Evolutionary conservation across 2,797 vertebrate species (phyloP), one percentile per base, ranked within the genome.

Genomic region (Manis crassicaudata): DNA sequence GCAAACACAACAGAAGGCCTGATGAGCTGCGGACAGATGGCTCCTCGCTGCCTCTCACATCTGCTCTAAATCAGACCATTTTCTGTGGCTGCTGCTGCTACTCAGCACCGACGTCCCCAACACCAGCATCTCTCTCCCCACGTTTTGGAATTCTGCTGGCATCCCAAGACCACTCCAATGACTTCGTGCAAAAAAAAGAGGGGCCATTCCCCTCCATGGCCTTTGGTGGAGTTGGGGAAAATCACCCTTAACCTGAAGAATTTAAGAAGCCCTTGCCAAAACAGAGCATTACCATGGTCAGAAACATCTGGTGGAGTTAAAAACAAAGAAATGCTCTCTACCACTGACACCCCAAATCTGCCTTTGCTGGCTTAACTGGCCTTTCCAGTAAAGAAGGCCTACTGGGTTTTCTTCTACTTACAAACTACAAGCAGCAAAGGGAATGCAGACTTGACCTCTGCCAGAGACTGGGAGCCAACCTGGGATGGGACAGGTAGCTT

Each of bases 1-100:
- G 84, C 81, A 96, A 95, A 97, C 95, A 87, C 95, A 96, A 97
- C 94, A 96, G 88, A 95, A 87, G 77, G 37, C 63, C 52, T 56
- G 81, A 81, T 2, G 82, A 88, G 62, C 86, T 29, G 95, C 90
- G 63, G 94, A 92, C 73, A 95, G 89, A 84, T 0, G 1, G 56
- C 82, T 70, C 67, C 54, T 37, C 3, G 2, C 2, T 63, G 40
- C 79, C 72, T 46, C 73, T 35, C 72, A 73, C 56, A 75, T 94
- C 92, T 92, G 93, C 88, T 95, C 77, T 88, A 43, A 91, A 92
- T 83, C 96, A 95, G 79, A 27, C 29, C 37, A 65, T 73, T 43
- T 79, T 87, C 81, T 35, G 35, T 4, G 3, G 63, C 35, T 82
- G 62, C 60, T 62, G 54, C 43, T 1, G 0, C 20, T 9, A 43